phyloP scores from a whole-genome alignment of 1,140 invertebrate species.

The Atopsyche davidsoni region DNA sequence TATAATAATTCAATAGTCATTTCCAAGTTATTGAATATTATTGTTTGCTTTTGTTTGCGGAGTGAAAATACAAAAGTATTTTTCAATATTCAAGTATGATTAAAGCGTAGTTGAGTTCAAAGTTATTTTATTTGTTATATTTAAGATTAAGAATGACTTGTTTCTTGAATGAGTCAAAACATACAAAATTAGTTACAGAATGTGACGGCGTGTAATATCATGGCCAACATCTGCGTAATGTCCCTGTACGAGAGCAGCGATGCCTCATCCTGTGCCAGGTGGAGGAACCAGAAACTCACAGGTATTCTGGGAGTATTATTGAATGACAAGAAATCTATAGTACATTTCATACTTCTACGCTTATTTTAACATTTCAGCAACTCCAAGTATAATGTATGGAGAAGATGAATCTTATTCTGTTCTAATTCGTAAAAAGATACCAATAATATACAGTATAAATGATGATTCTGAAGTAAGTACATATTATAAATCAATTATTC shows the following conservation, averaged over 20 bases:
- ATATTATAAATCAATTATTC: conserved; percentile 8
- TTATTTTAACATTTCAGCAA: conserved; percentile 31
- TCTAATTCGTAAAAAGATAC: conserved; percentile 46
- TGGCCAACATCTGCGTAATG: conserved; percentile 62
- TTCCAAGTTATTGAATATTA: no score
- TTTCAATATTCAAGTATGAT: no score
- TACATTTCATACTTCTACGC: background rate
- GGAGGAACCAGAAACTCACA: conserved; percentile 34
- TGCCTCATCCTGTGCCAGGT: conserved; percentile 41
- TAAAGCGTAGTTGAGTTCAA: no score
- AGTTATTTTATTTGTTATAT: no score
- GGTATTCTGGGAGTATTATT: conserved; percentile 5
- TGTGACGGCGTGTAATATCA: conserved; percentile 54
- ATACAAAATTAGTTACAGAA: conserved; percentile 47
- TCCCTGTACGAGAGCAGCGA: conserved; percentile 45
- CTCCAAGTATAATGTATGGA: conserved; percentile 54
- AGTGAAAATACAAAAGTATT: no score
- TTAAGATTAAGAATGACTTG: no score
- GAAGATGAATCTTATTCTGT: conserved; percentile 46
- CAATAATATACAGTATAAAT: conserved; percentile 50
- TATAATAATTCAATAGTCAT: no score
- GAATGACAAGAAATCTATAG: background rate
- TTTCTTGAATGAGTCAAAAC: no score
- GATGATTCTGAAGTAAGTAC: conserved; percentile 37
- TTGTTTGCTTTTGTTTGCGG: no score